Evolutionary conservation across 2,797 vertebrate species (phyloP).

Genomic region (Acanthopagrus latus): DNA sequence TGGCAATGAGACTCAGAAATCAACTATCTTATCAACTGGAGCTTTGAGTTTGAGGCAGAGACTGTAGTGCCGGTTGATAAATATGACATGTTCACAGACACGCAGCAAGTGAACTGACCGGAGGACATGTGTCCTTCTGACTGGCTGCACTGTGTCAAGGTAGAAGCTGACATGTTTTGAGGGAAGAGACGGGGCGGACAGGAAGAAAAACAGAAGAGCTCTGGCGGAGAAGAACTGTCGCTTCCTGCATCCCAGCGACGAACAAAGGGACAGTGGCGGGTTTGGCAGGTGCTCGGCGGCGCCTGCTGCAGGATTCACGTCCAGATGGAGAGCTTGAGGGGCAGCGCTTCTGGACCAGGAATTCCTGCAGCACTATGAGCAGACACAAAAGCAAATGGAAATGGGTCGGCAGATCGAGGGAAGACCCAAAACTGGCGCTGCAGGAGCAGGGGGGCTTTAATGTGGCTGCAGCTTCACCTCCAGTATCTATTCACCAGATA

Average conservation of each 20-base stretch:
- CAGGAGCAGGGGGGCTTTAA: conserved; percentile 59
- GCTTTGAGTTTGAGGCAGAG: no score
- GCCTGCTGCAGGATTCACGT: conserved; percentile 46
- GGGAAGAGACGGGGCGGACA: conserved; percentile 5
- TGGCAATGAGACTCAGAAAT: no score
- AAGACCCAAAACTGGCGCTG: conserved; percentile 58
- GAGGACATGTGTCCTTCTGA: conserved; percentile 24
- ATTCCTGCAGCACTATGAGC: conserved; percentile 58
- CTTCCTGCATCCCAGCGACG: conserved; percentile 30
- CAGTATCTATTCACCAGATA: conserved; percentile 67
- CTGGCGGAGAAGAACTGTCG: conserved; percentile 27
- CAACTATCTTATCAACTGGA: no score
- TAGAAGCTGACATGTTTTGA: conserved; percentile 34
- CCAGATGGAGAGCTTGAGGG: conserved; percentile 74
- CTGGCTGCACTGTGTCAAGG: conserved; percentile 28
- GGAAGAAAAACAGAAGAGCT: conserved; percentile 15
- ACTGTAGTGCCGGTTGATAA: neutral
- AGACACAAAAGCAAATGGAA: conserved; percentile 62
- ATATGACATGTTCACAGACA: neutral
- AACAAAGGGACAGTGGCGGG: conserved; percentile 24
- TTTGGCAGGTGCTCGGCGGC: conserved; percentile 42
- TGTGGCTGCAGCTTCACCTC: conserved; percentile 61
- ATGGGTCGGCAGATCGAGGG: conserved; percentile 49
- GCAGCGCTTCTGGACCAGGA: conserved; percentile 60
- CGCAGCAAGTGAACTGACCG: neutral